Evolutionary conservation across 2,113 vertebrate genomes (phyloP).

Genomic region (Calidris pygmaea): DNA sequence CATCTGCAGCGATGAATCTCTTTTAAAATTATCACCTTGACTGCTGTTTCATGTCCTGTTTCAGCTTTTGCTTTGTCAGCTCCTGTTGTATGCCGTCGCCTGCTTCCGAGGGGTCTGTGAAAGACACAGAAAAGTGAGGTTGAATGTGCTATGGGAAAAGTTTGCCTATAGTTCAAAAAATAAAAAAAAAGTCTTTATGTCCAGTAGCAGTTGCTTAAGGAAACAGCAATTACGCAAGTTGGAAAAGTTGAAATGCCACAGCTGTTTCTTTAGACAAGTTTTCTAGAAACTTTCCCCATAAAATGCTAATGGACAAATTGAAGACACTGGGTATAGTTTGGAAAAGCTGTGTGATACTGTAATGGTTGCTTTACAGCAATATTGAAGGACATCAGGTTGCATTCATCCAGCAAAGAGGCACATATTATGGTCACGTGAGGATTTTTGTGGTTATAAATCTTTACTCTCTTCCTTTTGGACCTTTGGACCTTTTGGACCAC

Average conservation of each 20-base stretch:
- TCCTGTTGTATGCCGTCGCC: rapidly evolving
- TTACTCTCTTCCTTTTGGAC: background rate
- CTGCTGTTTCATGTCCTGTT: background rate
- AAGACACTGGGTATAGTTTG: background rate
- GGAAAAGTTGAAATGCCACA: background rate
- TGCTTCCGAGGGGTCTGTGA: background rate
- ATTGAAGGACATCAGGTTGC: background rate
- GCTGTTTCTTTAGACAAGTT: background rate
- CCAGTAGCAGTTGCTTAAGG: background rate
- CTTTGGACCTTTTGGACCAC: no score
- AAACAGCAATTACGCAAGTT: background rate
- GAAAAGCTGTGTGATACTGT: rapidly evolving
- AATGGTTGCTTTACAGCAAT: background rate
- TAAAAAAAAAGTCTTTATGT: rapidly evolving
- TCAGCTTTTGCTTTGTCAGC: background rate
- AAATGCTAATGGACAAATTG: background rate
- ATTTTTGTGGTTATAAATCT: background rate
- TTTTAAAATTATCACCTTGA: background rate
- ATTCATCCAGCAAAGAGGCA: background rate
- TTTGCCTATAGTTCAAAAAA: background rate
- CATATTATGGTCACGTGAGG: rapidly evolving
- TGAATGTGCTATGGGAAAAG: background rate
- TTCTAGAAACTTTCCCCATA: background rate
- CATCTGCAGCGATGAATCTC: background rate
- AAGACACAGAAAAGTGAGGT: background rate